phyloP scores from a whole-genome alignment of 1,140 invertebrate species.

The Drosophila ercepeae region DNA sequence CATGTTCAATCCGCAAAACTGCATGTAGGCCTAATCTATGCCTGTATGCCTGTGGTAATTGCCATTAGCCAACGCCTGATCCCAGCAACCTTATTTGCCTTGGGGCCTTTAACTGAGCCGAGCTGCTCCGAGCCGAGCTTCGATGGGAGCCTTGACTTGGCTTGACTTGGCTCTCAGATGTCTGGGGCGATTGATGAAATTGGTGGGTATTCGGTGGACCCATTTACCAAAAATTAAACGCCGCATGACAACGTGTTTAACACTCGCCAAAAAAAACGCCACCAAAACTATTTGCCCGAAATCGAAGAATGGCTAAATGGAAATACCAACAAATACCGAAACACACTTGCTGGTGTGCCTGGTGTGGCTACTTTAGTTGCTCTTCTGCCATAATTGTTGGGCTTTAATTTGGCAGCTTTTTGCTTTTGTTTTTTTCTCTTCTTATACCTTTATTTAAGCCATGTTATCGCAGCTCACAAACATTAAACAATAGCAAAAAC shows the following conservation, averaged over 20 bases:
- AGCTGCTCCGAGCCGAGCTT: constrained; percentile 11
- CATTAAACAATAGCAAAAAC: constrained; percentile 39
- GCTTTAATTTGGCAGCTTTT: constrained; percentile 32
- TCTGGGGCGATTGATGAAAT: constrained; percentile 49
- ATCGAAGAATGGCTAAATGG: constrained; percentile 59
- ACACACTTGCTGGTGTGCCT: constrained; percentile 5
- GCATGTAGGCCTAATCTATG: constrained; percentile 65
- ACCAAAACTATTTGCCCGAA: constrained; percentile 55
- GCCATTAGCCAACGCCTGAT: constrained; percentile 60
- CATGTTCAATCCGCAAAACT: constrained; percentile 37
- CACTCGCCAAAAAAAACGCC: constrained; percentile 37
- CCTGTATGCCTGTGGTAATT: constrained; percentile 53
- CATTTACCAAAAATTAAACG: constrained; percentile 74
- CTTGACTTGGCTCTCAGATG: constrained; percentile 23
- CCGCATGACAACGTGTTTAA: constrained; percentile 78
- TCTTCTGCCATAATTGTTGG: constrained; percentile 41
- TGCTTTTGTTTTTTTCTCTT: constrained; percentile 20
- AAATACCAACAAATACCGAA: constrained; percentile 48
- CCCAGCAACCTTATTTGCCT: constrained; percentile 55
- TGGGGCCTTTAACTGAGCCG: constrained; percentile 15
- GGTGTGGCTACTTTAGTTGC: constrained; percentile 6
- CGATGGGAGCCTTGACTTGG: constrained; percentile 71
- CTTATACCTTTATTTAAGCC: constrained; percentile 27
- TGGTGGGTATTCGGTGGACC: constrained; percentile 43
- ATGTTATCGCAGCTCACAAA: constrained; percentile 65